Base-by-base conservation (phyloP, 2,888 invertebrate species). In the Diaphora mendica region DNA sequence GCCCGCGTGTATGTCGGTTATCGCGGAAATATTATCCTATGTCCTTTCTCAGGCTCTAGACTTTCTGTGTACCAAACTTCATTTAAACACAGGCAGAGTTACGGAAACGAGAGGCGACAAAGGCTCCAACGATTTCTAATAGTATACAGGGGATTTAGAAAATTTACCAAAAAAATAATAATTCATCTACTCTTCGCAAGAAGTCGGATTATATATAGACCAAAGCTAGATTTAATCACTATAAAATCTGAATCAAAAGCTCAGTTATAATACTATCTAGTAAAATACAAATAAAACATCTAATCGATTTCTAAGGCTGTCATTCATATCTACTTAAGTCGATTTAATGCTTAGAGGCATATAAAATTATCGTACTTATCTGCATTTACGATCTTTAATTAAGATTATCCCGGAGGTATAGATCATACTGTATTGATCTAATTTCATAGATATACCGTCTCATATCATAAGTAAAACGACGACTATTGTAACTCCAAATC, bases 381-480 rank as follows among this genome's bases (percentile, higher is more conserved):
- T 68, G 30, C 26, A 30, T 33, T 68, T 20, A 33, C 51, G 30
- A 68, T 68, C 68, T 68, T 68, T 68, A 68, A 68, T 68, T 68
- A 68, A 68, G 48, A n/a, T 13, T 17, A 33, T 68, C 48, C 33
- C 51, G 51, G 33, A 68, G 68, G 68, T 48, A 26, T 51, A 33
- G 30, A 30, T 1, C 30, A 1, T 62, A 62, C 30, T 30, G 30
- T 62, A 62, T 62, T 30, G 26, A 30, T 62, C 26, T 62, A 30
- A 62, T 62, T 62, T 30, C 30, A 8, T 62, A 62, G 26, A 4
- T 30, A 62, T 62, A 26, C 26, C 26, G n/a, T 55, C 59, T 15
- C 26, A 59, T 55, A 55, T 55, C 23, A 55, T 13, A 26, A 55
- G 11, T 55, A 26, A 26, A 55, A 55, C n/a, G 23, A 26, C 55